Conservation (phyloP, 2,113 vertebrate species). For the Siniperca knerii region DNA sequence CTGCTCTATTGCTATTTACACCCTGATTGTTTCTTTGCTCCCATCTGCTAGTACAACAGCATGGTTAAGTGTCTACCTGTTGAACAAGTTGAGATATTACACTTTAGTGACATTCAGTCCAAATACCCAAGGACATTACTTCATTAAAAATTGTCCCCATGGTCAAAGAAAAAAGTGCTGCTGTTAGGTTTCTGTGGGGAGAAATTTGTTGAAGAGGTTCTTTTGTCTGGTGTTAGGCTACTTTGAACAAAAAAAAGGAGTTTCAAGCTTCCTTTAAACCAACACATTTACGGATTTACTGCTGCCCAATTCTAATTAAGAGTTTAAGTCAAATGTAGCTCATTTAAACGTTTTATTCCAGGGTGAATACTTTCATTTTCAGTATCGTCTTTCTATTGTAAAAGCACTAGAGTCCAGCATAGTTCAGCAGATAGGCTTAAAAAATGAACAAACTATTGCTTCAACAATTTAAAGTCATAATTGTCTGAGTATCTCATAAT, state of each 20-base stretch:
- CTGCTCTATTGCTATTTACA: not conserved
- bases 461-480: no score
- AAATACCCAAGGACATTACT: constrained; percentile 27
- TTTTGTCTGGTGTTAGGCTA: constrained; percentile 8
- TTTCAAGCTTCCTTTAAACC: constrained; percentile 12
- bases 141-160: not conserved
- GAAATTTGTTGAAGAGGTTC: constrained; percentile 16
- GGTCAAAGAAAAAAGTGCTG: not conserved
- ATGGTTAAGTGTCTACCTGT: not conserved
- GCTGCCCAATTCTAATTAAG: not conserved
- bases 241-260: constrained; percentile 22
- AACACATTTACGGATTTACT: not conserved
- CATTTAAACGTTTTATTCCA: constrained; percentile 36
- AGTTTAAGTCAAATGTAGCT: constrained; percentile 12
- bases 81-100: not conserved
- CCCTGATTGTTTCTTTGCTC: not conserved
- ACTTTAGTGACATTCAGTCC: not conserved
- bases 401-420: not conserved
- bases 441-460: not conserved
- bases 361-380: not conserved
- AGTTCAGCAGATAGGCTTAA: not conserved
- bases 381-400: not conserved
- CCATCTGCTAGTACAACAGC: not conserved
- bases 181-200: constrained; percentile 8
- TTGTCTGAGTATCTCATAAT: not conserved